phyloP scores from a whole-genome alignment of 1,140 invertebrate species.

The Solen grandis region DNA sequence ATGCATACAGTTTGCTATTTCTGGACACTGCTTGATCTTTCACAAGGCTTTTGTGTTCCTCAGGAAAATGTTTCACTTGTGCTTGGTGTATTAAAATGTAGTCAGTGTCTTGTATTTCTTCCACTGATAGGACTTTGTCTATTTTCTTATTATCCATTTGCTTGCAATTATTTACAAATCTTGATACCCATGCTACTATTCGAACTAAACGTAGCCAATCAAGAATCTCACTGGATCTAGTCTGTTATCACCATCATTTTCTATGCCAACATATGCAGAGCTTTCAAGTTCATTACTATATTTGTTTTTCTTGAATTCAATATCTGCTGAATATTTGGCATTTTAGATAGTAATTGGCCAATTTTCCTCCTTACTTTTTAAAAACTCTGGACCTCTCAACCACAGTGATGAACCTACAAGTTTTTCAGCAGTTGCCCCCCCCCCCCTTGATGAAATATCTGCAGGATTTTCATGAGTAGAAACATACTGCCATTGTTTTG shows the following conservation, averaged over 20 bases:
- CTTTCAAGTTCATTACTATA: neutral
- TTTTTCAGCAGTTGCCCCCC: neutral
- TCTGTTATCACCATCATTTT: neutral
- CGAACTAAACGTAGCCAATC: constrained; percentile 5
- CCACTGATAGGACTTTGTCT: neutral
- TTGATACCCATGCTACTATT: constrained; percentile 10
- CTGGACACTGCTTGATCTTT: neutral
- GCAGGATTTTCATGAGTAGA: constrained; percentile 3
- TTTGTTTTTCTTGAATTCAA: neutral
- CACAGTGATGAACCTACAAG: neutral
- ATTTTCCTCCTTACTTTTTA: neutral
- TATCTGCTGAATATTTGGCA: neutral
- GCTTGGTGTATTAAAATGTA: neutral
- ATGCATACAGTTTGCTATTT: neutral
- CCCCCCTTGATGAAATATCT: too few relatives aligned
- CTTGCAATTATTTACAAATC: constrained; percentile 9
- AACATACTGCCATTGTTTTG: neutral
- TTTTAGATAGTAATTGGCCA: neutral
- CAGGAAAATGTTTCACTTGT: neutral
- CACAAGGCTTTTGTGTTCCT: neutral
- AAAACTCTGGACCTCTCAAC: constrained; percentile 11
- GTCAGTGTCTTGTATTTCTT: constrained; percentile 22
- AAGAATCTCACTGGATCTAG: neutral
- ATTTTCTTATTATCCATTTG: neutral
- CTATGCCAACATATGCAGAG: neutral